phyloP scores from a whole-genome alignment of 2,113 vertebrate genomes.

The pig (Sus scrofa) region T2T-Sscrofa CM000824.6:39845501-39846000 shows the following conservation, averaged over 20 bases:
- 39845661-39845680: neutral
- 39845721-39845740: neutral
- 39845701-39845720: neutral
- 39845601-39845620: neutral
- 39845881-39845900: neutral
- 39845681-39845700: neutral
- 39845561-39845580: neutral
- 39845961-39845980: neutral
- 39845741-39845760: neutral
- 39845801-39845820: neutral
- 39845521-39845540: neutral
- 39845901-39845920: neutral
- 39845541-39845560: neutral
- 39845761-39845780: neutral
- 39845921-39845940: neutral
- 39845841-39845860: neutral
- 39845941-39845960: neutral
- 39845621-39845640: neutral
- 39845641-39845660: neutral
- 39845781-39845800: neutral
- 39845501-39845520: neutral
- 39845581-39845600: neutral
- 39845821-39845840: neutral
- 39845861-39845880: slow-evolving; percentile 13
- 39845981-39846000: neutral